Evolutionary conservation across 2,113 vertebrate genomes (phyloP).

Genomic region (Hemichromis elongatus): DNA sequence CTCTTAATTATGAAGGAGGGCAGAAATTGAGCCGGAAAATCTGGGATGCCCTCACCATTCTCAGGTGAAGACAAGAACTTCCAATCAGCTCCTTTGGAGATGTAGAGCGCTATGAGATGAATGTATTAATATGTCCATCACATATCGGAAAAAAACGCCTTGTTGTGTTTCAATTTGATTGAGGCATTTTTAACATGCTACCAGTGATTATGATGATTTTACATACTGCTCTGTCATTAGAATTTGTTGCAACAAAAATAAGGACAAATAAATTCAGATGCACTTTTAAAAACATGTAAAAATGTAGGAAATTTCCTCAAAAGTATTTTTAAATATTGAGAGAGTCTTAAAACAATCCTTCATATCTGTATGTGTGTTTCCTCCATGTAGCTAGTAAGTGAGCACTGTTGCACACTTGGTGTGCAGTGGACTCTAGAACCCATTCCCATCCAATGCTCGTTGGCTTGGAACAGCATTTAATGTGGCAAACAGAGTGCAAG

Average conservation of each 20-base stretch:
- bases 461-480: neutral
- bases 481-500: neutral
- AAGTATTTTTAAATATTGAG: neutral
- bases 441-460: neutral
- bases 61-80: neutral
- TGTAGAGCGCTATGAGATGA: neutral
- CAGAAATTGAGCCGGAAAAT: neutral
- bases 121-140: neutral
- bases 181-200: neutral
- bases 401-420: neutral
- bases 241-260: neutral
- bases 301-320: neutral
- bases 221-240: neutral
- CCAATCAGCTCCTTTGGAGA: neutral
- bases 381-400: neutral
- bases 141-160: neutral
- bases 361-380: neutral
- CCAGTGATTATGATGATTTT: neutral
- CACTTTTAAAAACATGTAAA: neutral
- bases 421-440: neutral
- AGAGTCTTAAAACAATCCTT: neutral
- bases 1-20: neutral
- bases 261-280: neutral
- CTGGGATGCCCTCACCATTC: neutral
- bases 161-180: neutral